Base-by-base conservation (phyloP, 2,797 vertebrate genomes). In the Kryptolebias ocellatus region DNA sequence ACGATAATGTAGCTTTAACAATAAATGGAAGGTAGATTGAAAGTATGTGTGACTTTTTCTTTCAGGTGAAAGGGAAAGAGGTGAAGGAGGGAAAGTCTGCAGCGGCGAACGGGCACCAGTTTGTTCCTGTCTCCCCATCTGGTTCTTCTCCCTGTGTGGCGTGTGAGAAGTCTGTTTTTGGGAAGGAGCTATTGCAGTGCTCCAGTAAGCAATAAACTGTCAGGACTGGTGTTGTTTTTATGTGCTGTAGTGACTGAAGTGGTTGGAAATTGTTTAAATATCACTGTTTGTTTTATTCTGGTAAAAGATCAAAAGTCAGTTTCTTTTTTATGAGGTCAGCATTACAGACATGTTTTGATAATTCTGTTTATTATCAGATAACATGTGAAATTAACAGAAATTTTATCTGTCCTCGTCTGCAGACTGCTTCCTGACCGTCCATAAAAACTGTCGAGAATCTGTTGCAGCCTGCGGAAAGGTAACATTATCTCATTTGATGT, bases 161-260 rank as follows among this genome's bases (percentile, higher is more conserved):
- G 60, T 98, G 96, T 67, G 96, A 98, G 64, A 97, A 95, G 85
- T 88, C 94, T 0, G 89, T 95, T 56, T 84, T 94, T 77, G 96
- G 95, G 83, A 97, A 96, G 79, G 96, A 97, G 64, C 93, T 95
- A 7, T 53, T 96, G 67, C 96, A 98, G 78, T 98, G 96, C 87
- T 94, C 92, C 78, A 79, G 96, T 98, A 90, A 96, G 96, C 95
- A 81, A 63, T 80, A 24, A 44, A 51, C 77, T 76, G 76, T 70
- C 83, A 79, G 63, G 55, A 6, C 47, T 72, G 59, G 72, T 87
- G 74, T 74, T 80, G 67, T 83, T 79, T 74, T 64, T 42, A 80
- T 62, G 75, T 79, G 60, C 53, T 59, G 67, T 14, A 42, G 72
- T 65, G 65, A 62, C 45, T 62, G 54, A 66, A 69, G 60, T 85